A percentile compares a stretch with the other conserved stretches of the same genome.
phyloP scores from a whole-genome alignment of 2,888 invertebrate species.

The Pyrocoelia pectoralis region DNA sequence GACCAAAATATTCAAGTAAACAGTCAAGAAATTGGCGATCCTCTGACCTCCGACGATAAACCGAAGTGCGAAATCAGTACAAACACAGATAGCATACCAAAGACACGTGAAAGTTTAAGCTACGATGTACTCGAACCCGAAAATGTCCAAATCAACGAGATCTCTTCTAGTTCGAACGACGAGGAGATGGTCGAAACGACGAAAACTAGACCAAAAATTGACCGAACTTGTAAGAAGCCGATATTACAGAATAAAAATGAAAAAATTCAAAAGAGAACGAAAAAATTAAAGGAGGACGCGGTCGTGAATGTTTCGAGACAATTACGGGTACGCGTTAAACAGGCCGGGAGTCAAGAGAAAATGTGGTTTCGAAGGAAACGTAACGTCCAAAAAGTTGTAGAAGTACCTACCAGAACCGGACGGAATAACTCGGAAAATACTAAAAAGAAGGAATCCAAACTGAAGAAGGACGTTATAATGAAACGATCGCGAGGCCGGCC shows the following conservation, averaged over 20 bases:
- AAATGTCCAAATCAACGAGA: constrained; percentile 71
- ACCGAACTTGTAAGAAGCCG: neutral
- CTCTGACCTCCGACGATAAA: neutral
- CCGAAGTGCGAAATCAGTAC: constrained; percentile 17
- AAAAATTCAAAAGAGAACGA: neutral
- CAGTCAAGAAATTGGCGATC: constrained; percentile 8
- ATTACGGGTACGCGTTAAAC: neutral
- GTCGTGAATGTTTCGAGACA: neutral
- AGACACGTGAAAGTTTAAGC: constrained; percentile 51
- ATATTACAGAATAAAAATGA: neutral
- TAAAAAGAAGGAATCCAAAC: neutral
- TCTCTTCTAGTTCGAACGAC: constrained; percentile 69
- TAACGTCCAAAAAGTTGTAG: neutral
- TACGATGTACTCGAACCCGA: constrained; percentile 47
- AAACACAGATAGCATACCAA: constrained; percentile 39
- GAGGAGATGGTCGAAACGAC: neutral
- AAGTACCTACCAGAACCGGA: neutral
- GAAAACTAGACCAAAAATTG: neutral
- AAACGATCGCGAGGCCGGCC: neutral
- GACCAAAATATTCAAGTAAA: constrained; percentile 6
- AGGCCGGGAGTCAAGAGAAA: neutral
- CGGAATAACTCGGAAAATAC: neutral
- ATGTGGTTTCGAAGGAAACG: neutral
- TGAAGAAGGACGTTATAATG: neutral
- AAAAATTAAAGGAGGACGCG: neutral